phyloP scores from a whole-genome alignment of 2,113 vertebrate genomes.

The Dipodomys merriami region DNA sequence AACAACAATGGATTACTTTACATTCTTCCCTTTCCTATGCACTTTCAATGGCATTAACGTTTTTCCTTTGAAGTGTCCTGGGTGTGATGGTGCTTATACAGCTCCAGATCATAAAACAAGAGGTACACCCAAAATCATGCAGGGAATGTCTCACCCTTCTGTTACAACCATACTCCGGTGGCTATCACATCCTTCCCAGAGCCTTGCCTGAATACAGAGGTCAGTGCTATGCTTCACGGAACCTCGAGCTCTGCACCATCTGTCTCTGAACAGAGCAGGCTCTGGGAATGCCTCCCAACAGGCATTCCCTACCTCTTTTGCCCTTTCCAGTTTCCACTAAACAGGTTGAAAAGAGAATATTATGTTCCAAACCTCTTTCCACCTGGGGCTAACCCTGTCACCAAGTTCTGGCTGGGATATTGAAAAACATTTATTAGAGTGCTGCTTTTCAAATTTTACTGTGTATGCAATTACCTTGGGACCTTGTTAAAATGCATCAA shows the following conservation, averaged over 20 bases:
- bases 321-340: background rate
- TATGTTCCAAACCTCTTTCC: background rate
- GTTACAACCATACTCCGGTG: constrained; percentile 15
- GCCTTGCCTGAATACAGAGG: background rate
- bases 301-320: background rate
- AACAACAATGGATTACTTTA: constrained; percentile 48
- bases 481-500: background rate
- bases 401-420: background rate
- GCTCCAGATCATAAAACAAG: constrained; percentile 51
- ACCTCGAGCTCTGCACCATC: background rate
- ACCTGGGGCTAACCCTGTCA: background rate
- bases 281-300: background rate
- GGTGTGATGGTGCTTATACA: constrained; percentile 39
- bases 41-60: constrained; percentile 42
- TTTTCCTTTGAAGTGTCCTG: constrained; percentile 54
- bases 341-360: background rate
- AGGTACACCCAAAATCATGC: constrained; percentile 42
- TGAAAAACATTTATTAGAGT: background rate
- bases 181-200: background rate
- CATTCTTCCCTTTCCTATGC: constrained; percentile 43
- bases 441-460: background rate
- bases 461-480: background rate
- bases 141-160: constrained; percentile 30
- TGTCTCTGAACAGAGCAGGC: background rate
- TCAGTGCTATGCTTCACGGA: background rate